Base-by-base conservation (phyloP, 2,113 vertebrate genomes). In the Hemichromis elongatus region DNA sequence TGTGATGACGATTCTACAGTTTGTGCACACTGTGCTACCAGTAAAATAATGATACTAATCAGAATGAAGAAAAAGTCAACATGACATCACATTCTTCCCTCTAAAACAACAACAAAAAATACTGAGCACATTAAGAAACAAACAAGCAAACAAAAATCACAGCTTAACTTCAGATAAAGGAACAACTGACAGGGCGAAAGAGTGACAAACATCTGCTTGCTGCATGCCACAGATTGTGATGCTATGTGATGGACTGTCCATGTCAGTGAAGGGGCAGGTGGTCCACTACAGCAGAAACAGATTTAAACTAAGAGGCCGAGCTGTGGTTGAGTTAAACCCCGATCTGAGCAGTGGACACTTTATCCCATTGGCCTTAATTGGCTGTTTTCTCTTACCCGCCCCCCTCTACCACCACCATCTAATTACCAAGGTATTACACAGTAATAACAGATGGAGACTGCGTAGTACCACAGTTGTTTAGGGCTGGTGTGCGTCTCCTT, bases 311-410 rank as follows among this genome's bases (percentile, higher is more conserved):
- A 50, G 78, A 83, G 80, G 68, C 68, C 18, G 19, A 82, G 30
- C 82, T 59, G 26, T 42, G 82, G 61, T 35, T 66, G 35, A 90
- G 77, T 83, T 80, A 84, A 5, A 66, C 75, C 61, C 83, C 53
- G 45, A 88, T 86, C 83, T 84, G 19, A 86, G 75, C 52, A 82
- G 79, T 88, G 91, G 80, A 84, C 90, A 85, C 86, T 90, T 91
- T 77, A 92, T 86, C 87, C 85, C 66, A 80, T 87, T 91, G 85
- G 85, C 88, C 84, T 73, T 63, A 88, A 92, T 90, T 87, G 84
- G 68, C 40, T 77, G 75, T 79, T 86, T 83, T 81, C 85, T 84
- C 79, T 84, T 61, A 63, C 33, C 59, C 59, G 81, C 70, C 61
- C 55, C 77, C 73, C 55, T 68, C 73, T 26, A 55, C 56, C 59